A percentile compares a stretch with the other conserved stretches of the same genome.
Evolutionary conservation across 1,140 invertebrate genomes (phyloP).

Genomic region (Diorhabda sublineata): DNA sequence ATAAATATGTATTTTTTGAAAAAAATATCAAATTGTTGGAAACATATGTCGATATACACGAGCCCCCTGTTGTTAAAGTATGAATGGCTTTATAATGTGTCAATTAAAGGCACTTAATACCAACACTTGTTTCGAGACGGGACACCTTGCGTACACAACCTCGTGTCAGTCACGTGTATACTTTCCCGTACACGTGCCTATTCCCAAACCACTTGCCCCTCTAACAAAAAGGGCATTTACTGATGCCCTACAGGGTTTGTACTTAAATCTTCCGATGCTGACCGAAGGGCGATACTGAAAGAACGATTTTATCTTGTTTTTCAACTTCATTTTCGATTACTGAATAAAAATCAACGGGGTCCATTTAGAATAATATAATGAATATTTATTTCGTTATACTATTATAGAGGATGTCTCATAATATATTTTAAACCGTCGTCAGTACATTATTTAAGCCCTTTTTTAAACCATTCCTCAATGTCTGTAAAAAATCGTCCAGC

Average conservation of each 20-base stretch:
- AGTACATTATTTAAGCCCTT: no score
- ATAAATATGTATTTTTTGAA: no score
- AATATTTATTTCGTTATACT: no score
- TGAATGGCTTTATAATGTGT: background rate
- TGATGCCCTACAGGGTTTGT: background rate
- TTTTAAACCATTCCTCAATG: no score
- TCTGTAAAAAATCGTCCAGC: no score
- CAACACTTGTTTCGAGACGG: conserved; percentile 24
- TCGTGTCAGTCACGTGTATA: conserved; percentile 17
- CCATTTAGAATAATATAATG: no score
- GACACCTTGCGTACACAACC: conserved; percentile 11
- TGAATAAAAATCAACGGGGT: no score
- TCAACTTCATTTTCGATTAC: background rate
- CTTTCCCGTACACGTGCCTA: conserved; percentile 34
- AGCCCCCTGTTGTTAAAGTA: background rate
- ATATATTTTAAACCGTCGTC: no score
- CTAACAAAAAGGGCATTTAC: conserved; percentile 11
- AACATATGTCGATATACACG: background rate
- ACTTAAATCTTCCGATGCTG: background rate
- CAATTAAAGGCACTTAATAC: conserved; percentile 4
- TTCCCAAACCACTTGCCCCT: conserved; percentile 27
- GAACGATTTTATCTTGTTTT: conserved; percentile 13
- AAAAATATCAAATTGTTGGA: background rate
- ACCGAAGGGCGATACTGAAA: conserved; percentile 3
- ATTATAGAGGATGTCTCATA: no score